phyloP scores from a whole-genome alignment of 1,140 invertebrate species.

The Lerema accius region DNA sequence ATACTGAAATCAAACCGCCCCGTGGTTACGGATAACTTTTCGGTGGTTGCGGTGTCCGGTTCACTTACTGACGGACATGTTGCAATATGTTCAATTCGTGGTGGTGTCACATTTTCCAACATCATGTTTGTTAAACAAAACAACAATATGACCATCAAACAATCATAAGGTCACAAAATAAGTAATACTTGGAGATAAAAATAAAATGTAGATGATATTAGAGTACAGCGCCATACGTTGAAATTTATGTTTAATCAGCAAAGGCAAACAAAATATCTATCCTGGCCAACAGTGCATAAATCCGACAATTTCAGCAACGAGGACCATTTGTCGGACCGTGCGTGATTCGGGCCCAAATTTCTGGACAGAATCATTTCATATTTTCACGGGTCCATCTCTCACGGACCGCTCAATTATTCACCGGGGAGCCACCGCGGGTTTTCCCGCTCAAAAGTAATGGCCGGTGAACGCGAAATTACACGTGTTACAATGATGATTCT shows the following conservation, averaged over 20 bases:
- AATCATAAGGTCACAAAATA: no score
- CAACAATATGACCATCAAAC: no score
- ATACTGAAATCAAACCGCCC: no score
- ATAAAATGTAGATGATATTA: no score
- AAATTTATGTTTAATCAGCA: conserved; percentile 14
- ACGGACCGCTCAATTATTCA: conserved; percentile 73
- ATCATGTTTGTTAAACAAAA: no score
- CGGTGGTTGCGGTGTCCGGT: no score
- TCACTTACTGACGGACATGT: no score
- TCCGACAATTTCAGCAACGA: conserved; percentile 47
- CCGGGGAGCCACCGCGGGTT: conserved; percentile 45
- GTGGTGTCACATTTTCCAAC: no score
- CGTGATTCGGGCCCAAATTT: conserved; percentile 50
- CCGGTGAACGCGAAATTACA: conserved; percentile 70
- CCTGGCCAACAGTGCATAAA: conserved; percentile 45
- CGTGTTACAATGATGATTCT: conserved; percentile 73
- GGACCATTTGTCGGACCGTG: conserved; percentile 49
- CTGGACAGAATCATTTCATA: conserved; percentile 73
- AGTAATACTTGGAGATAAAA: no score
- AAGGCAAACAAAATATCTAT: conserved; percentile 41
- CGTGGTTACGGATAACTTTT: no score
- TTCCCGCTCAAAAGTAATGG: conserved; percentile 69
- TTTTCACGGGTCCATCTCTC: conserved; percentile 71
- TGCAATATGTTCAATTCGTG: no score
- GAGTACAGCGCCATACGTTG: no score